Conservation (phyloP, 1,140 invertebrate genomes). For the Theocolax elegans region DNA sequence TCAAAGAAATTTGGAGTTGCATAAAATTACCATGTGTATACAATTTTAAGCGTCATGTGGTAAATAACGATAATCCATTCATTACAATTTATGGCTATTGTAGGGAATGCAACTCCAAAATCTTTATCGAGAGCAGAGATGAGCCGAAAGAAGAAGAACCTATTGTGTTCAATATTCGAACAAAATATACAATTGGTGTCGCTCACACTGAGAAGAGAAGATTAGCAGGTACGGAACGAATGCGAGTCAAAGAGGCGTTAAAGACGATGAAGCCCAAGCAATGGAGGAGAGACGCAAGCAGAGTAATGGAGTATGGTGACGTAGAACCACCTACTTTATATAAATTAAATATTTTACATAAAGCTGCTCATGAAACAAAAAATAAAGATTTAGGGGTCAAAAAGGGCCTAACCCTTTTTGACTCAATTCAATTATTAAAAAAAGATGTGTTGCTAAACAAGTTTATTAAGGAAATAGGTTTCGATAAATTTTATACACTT, state of each 20-base stretch:
- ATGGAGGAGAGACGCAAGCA: neutral
- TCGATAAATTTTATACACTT: neutral
- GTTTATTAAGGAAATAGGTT: constrained; percentile 6
- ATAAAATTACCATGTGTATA: neutral
- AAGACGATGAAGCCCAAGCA: neutral
- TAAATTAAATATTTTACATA: neutral
- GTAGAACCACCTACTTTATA: neutral
- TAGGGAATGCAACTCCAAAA: neutral
- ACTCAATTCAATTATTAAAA: neutral
- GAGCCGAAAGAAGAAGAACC: neutral
- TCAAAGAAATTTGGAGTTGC: neutral
- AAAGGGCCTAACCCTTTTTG: neutral
- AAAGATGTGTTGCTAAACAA: neutral
- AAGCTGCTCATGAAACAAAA: neutral
- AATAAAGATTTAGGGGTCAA: neutral
- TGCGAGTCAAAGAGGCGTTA: neutral
- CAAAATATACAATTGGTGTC: neutral
- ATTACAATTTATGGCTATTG: neutral
- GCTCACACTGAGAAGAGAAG: neutral
- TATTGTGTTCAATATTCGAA: neutral
- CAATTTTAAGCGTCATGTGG: neutral
- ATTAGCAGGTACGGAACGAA: neutral
- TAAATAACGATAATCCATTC: neutral
- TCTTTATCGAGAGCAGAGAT: neutral
- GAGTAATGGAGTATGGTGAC: neutral